Conservation (phyloP, 2,888 invertebrate species). For the Griposia aprilina region DNA sequence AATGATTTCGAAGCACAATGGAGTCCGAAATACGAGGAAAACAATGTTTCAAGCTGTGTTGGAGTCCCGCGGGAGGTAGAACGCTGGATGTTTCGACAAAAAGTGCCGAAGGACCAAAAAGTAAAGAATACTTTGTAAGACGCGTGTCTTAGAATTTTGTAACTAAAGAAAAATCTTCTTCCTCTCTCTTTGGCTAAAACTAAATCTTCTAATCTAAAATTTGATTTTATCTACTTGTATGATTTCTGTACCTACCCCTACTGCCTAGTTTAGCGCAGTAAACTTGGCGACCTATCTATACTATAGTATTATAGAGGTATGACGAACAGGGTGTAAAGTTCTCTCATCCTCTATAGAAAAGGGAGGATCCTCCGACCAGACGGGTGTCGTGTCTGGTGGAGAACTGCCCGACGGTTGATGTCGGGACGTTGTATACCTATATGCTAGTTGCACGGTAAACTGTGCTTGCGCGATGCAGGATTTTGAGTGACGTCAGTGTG, state of each 20-base stretch:
- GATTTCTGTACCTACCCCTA: background rate
- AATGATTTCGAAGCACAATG: conserved; percentile 28
- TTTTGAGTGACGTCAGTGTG: too few relatives aligned
- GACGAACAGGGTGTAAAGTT: too few relatives aligned
- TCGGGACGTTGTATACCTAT: too few relatives aligned
- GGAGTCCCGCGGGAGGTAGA: background rate
- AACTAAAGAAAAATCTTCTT: background rate
- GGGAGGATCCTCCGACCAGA: too few relatives aligned
- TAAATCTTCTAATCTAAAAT: background rate
- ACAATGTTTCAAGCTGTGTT: conserved; percentile 13
- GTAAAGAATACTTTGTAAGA: conserved; percentile 19
- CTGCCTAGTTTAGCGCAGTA: too few relatives aligned
- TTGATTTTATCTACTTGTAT: background rate
- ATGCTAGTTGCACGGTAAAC: too few relatives aligned
- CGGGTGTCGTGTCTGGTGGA: too few relatives aligned
- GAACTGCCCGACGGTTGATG: too few relatives aligned
- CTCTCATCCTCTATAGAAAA: too few relatives aligned
- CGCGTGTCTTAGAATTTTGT: background rate
- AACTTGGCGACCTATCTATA: background rate
- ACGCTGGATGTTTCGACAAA: background rate
- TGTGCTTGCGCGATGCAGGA: too few relatives aligned
- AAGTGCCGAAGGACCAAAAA: conserved; percentile 10
- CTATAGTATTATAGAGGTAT: background rate
- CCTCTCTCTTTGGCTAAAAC: background rate
- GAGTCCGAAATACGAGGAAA: conserved; percentile 15